Base-by-base conservation (phyloP, 23 tunicate species). In the Botrylloides violaceus region DNA sequence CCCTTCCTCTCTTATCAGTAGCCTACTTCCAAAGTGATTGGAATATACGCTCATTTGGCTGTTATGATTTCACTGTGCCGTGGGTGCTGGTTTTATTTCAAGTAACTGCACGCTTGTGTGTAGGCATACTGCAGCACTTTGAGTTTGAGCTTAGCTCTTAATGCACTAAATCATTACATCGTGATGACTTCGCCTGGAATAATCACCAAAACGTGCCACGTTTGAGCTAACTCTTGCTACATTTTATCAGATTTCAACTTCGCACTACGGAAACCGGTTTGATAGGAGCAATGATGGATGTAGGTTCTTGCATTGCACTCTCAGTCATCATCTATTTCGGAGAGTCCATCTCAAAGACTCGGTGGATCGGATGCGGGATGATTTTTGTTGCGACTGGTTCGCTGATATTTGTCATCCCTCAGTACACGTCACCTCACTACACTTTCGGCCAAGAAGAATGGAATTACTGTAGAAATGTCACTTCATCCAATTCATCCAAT, bases 391-490 rank as follows among this genome's bases (percentile, higher is more conserved):
- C 9, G 7, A 23, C 19, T 23, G 64, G 64, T 7, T 59, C 29
- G 7, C 7, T 22, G 9, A 59, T 59, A 6, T 59, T 59, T 26
- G 64, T 59, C 6, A 59, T 22, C 9, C 64, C 64, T 12, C 64
- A 59, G 7, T 59, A 22, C 30, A 59, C 64, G 18, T 59, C 64
- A 59, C 23, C 64, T 22, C 26, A 26, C 7, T 59, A 59, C 27
- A 22, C 26, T 6, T 59, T 22, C 19, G 64, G 64, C 64, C 7
- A 59, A 22, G 64, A 26, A 22, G 64, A 22, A 5, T 22, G 7
- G 29, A 59, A 59, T 22, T 59, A 59, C 64, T 59, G 64, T 59
- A n/a, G 64, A 59, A 59, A 59, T 59, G 64, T 59, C 27, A 59
- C 64, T 22, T 12, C 12, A 47, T 12, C 18, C 18, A 47, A 47